phyloP scores from a whole-genome alignment of 2,113 vertebrate genomes.

The Nycticryphes semicollaris region DNA sequence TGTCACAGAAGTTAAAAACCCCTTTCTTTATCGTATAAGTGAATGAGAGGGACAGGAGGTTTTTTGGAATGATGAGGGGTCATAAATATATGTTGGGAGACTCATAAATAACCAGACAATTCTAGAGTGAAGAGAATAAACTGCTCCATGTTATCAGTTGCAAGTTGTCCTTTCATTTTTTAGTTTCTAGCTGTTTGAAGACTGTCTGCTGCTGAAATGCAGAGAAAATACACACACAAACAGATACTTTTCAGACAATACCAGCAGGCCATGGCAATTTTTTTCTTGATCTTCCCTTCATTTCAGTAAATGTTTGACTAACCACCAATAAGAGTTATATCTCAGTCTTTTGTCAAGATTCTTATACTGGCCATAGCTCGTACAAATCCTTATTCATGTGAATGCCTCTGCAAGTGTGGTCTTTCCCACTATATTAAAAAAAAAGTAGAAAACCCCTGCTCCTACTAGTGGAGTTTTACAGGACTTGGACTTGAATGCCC shows the following conservation, averaged over 20 bases:
- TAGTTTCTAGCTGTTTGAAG: background rate
- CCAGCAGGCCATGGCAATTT: background rate
- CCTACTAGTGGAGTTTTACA: background rate
- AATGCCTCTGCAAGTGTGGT: background rate
- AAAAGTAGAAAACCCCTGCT: background rate
- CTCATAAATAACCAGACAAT: background rate
- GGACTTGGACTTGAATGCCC: background rate
- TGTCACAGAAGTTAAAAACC: background rate
- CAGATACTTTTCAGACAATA: background rate
- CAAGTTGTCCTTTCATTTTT: background rate
- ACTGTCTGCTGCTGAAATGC: background rate
- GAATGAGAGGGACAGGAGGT: background rate
- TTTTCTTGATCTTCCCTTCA: background rate
- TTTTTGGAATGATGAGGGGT: background rate
- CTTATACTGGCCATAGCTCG: background rate
- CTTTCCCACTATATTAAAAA: background rate
- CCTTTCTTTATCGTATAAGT: background rate
- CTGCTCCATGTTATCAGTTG: background rate
- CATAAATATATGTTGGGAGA: background rate
- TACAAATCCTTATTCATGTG: background rate
- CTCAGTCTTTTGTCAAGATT: background rate
- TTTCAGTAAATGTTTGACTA: background rate
- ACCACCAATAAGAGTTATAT: background rate
- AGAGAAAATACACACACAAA: background rate
- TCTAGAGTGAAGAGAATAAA: background rate